Percentiles rank a stretch among this genome's conserved stretches.
These are phyloP conservation scores for Phalera bucephala DNA, from an alignment of 2,888 invertebrate genomes.

Conservation along the genomic window DNA sequence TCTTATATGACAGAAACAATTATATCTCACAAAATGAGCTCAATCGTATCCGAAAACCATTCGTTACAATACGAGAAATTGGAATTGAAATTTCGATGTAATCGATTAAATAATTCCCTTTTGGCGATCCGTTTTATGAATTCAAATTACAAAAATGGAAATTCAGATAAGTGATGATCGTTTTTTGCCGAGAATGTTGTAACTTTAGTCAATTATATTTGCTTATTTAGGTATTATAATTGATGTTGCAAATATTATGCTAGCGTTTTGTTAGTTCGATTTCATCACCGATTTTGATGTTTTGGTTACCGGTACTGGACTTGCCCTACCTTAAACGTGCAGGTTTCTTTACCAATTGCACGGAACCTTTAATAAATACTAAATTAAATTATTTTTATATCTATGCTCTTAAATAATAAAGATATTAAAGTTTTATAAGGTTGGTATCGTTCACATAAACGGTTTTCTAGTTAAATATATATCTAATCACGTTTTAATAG, in stretches of 20 bases:
- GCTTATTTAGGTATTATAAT: conserved; percentile 1
- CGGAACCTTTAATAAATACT: no score
- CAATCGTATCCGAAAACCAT: conserved; percentile 29
- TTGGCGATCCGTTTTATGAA: conserved; percentile 4
- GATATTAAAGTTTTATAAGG: not conserved
- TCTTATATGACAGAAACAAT: conserved; percentile 33
- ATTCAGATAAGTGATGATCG: conserved; percentile 2
- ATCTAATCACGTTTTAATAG: not conserved
- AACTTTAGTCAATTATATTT: not conserved
- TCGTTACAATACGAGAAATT: conserved; percentile 20
- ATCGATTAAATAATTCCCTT: conserved; percentile 15
- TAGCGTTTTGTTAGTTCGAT: not conserved
- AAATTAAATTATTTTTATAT: no score
- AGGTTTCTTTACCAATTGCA: no score
- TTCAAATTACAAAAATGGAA: conserved; percentile 12
- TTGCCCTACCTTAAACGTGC: no score
- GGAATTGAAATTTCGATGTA: conserved; percentile 23
- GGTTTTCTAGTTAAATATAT: not conserved
- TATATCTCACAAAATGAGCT: conserved; percentile 28
- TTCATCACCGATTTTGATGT: no score
- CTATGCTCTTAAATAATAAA: no score
- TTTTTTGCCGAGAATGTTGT: not conserved
- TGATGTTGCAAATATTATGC: not conserved
- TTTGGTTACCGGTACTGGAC: no score
- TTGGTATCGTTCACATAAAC: not conserved